phyloP scores from a whole-genome alignment of 2,113 vertebrate species.

The Malurus elegans region DNA sequence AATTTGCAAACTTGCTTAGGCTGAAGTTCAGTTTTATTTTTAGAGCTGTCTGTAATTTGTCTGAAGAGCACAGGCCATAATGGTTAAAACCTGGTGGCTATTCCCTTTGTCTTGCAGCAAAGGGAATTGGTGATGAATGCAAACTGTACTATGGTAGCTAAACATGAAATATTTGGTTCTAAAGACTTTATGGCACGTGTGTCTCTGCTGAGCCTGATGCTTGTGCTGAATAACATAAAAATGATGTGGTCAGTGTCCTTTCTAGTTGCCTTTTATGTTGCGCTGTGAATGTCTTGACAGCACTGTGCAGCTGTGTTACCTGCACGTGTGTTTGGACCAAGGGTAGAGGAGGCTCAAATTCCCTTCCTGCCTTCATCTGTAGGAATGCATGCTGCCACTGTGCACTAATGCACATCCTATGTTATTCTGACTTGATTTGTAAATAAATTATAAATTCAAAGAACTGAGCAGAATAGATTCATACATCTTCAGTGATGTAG shows the following conservation, averaged over 20 bases:
- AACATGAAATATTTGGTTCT: neutral
- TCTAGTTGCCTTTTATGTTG: neutral
- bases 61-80: neutral
- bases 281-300: fast-evolving
- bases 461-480: neutral
- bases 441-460: neutral
- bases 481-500: fast-evolving
- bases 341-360: neutral
- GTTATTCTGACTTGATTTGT: neutral
- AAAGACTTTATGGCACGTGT: neutral
- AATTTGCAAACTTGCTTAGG: neutral
- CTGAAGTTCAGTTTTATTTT: neutral
- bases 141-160: neutral
- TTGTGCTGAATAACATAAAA: neutral
- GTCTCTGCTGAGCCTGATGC: neutral
- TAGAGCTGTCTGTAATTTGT: neutral
- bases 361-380: neutral
- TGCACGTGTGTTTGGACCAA: neutral
- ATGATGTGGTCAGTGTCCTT: neutral
- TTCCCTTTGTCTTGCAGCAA: neutral
- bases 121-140: neutral
- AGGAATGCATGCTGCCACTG: neutral
- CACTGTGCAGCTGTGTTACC: neutral
- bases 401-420: neutral
- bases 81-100: neutral